These are phyloP conservation scores for Pelosia muscerda DNA, from an alignment of 2,888 invertebrate species.

Conservation along the genomic window DNA sequence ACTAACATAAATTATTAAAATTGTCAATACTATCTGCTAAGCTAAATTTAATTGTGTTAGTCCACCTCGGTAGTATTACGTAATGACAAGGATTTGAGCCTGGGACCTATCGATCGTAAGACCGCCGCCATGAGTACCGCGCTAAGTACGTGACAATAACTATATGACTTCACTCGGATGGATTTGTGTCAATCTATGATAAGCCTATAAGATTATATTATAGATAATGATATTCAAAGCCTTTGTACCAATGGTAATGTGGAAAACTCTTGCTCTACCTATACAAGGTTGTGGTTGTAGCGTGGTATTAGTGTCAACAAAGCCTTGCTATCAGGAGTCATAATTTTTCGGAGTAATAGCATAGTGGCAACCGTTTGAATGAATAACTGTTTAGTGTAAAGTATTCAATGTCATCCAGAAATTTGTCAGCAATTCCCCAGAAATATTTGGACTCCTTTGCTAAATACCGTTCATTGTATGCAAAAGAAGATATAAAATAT, in stretches of 20 bases:
- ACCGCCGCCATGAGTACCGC: too few relatives aligned
- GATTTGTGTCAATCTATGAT: background rate
- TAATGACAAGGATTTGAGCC: too few relatives aligned
- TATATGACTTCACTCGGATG: background rate
- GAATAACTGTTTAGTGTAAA: background rate
- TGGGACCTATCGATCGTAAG: too few relatives aligned
- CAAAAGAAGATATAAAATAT: background rate
- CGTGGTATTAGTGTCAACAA: background rate
- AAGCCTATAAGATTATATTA: background rate
- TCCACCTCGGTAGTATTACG: too few relatives aligned
- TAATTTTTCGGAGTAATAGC: background rate
- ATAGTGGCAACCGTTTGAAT: background rate
- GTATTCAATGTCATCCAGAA: background rate
- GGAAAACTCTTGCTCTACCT: background rate
- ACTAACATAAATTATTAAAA: too few relatives aligned
- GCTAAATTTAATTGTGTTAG: too few relatives aligned
- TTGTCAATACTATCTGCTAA: too few relatives aligned
- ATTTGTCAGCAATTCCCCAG: background rate
- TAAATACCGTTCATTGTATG: background rate
- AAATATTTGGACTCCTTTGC: background rate
- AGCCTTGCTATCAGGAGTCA: background rate
- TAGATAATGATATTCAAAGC: background rate
- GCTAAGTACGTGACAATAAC: constrained; percentile 20
- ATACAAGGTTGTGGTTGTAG: background rate
- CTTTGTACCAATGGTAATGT: background rate